phyloP scores from a whole-genome alignment of 1,140 invertebrate species.

The Pissodes strobi region DNA sequence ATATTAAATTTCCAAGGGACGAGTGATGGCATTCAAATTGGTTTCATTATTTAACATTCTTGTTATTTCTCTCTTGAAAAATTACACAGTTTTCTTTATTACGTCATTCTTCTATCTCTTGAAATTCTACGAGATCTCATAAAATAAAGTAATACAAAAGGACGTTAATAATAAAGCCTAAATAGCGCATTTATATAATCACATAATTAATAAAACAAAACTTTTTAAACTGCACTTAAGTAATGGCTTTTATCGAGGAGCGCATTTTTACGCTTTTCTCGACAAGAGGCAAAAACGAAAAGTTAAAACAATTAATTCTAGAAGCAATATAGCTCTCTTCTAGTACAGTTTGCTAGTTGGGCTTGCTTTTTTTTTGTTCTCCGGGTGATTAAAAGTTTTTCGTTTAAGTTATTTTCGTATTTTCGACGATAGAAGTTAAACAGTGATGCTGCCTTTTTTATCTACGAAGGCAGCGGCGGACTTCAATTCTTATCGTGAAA shows the following conservation, averaged over 20 bases:
- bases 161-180: too few species aligned
- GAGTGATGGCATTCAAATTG: too few species aligned
- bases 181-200: not conserved
- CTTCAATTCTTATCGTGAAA: too few species aligned
- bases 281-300: not conserved
- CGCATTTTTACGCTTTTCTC: not conserved
- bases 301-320: conserved; percentile 5
- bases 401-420: conserved; percentile 11
- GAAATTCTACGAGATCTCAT: too few species aligned
- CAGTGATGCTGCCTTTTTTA: not conserved
- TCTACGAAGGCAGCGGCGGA: not conserved
- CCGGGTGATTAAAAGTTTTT: conserved; percentile 4
- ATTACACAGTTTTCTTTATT: too few species aligned
- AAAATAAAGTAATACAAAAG: too few species aligned
- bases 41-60: too few species aligned
- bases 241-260: not conserved
- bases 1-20: too few species aligned
- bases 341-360: conserved; percentile 1
- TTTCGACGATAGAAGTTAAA: conserved; percentile 1
- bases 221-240: not conserved
- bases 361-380: not conserved
- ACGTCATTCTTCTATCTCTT: too few species aligned
- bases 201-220: conserved; percentile 4
- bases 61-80: too few species aligned
- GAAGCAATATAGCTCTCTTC: conserved; percentile 5